Evolutionary conservation across 1,140 invertebrate species (phyloP).

Genomic region (Caerostris extrusa): DNA sequence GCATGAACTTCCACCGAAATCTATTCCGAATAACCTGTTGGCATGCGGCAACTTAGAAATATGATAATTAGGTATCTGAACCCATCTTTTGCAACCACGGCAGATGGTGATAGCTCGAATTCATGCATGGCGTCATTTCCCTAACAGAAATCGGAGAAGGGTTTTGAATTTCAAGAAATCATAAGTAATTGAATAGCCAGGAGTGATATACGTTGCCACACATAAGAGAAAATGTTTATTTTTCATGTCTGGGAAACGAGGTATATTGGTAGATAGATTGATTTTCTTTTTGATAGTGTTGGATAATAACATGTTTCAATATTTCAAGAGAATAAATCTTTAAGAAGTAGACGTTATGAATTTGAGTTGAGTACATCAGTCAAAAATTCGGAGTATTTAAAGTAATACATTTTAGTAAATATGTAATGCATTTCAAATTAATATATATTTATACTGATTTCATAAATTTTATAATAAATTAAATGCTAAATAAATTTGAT

Average conservation of each 20-base stretch:
- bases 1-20: not conserved
- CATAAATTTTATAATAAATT: too few species aligned
- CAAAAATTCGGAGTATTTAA: too few species aligned
- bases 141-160: not conserved
- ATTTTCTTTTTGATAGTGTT: too few species aligned
- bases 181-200: not conserved
- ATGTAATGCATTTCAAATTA: too few species aligned
- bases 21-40: conserved; percentile 30
- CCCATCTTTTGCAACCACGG: not conserved
- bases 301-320: too few species aligned
- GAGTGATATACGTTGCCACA: not conserved
- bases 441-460: too few species aligned
- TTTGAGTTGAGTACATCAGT: too few species aligned
- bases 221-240: not conserved
- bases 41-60: not conserved
- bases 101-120: conserved; percentile 8
- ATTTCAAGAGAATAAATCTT: too few species aligned
- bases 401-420: too few species aligned
- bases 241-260: not conserved
- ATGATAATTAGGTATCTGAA: conserved; percentile 7
- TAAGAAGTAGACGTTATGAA: too few species aligned
- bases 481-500: too few species aligned
- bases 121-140: not conserved
- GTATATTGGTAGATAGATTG: not conserved
- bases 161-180: not conserved